Conservation (phyloP, 1,140 invertebrate genomes). For the Drosophila hydei region DNA sequence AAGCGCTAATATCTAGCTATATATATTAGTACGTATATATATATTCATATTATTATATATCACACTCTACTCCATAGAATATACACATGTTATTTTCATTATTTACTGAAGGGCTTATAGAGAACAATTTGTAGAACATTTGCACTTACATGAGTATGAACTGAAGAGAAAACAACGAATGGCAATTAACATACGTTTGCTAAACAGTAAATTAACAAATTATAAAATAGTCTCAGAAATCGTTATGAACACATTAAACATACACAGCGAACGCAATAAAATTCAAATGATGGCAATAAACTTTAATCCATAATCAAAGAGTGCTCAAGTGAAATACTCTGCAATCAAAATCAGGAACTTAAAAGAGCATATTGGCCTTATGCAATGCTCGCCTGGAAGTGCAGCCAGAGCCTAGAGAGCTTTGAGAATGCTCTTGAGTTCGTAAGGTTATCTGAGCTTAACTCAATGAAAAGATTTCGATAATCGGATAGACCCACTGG, state of each 20-base stretch:
- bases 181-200: slow-evolving; percentile 23
- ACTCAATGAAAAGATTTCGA: no score
- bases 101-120: slow-evolving; percentile 1
- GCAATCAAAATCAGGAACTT: neutral
- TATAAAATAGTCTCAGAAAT: slow-evolving; percentile 30
- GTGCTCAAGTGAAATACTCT: neutral
- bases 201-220: slow-evolving; percentile 32
- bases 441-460: no score
- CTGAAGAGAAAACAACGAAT: neutral
- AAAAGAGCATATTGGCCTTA: no score
- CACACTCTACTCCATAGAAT: neutral
- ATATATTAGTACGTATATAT: neutral
- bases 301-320: neutral
- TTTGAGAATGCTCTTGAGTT: no score
- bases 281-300: slow-evolving; percentile 1
- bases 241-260: slow-evolving; percentile 40
- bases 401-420: no score
- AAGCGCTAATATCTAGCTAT: neutral
- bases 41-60: no score
- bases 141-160: slow-evolving; percentile 29
- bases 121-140: neutral
- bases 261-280: neutral
- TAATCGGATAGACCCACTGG: no score
- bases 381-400: no score
- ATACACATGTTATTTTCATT: no score